Evolutionary conservation across 2,888 invertebrate genomes (phyloP).

Genomic region (Chromoteleia sp.): DNA sequence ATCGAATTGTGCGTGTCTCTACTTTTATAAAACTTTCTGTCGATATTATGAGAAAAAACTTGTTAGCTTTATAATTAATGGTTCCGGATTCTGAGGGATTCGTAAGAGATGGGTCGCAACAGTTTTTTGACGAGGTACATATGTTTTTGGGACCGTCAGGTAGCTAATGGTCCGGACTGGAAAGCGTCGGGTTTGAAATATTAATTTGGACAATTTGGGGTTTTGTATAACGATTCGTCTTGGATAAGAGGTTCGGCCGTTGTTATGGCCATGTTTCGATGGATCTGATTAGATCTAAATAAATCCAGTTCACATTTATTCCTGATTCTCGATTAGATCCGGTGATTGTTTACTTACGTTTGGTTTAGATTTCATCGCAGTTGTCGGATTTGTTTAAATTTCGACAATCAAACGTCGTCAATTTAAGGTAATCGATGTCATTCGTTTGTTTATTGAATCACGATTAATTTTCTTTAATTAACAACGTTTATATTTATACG

Average conservation of each 20-base stretch:
- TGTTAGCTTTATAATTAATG: constrained; percentile 58
- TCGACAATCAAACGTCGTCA: too few relatives aligned
- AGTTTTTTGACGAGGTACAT: constrained; percentile 59
- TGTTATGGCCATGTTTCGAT: neutral
- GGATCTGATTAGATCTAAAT: constrained; percentile 8
- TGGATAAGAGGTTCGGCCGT: constrained; percentile 11
- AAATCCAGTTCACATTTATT: neutral
- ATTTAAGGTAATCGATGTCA: too few relatives aligned
- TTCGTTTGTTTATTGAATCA: too few relatives aligned
- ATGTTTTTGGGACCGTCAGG: constrained; percentile 48
- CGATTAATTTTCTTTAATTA: too few relatives aligned
- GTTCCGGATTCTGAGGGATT: constrained; percentile 4
- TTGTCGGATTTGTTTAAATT: too few relatives aligned
- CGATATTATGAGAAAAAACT: constrained; percentile 47
- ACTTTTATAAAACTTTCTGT: constrained; percentile 44
- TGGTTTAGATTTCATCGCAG: neutral
- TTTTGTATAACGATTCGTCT: constrained; percentile 33
- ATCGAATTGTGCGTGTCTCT: constrained; percentile 14
- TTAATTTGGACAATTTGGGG: constrained; percentile 56
- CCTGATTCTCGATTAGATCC: neutral
- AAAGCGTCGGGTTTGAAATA: constrained; percentile 55
- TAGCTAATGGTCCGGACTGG: constrained; percentile 52
- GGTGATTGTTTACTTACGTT: neutral
- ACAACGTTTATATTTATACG: too few relatives aligned
- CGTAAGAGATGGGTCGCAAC: constrained; percentile 29